phyloP scores from a whole-genome alignment of 2,888 invertebrate species.

The Anthophora plumipes region DNA sequence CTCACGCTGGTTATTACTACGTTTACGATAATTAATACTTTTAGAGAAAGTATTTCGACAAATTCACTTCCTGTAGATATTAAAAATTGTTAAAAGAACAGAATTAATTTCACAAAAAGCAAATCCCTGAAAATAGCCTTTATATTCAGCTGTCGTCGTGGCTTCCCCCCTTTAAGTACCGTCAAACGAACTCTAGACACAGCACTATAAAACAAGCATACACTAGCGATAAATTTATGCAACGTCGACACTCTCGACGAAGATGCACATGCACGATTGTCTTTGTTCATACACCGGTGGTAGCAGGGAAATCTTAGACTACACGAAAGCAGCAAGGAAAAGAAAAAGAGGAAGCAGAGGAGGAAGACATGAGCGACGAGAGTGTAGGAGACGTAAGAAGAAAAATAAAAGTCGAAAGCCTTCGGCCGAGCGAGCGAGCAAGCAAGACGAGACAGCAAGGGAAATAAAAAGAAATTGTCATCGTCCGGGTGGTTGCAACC shows the following conservation, averaged over 20 bases:
- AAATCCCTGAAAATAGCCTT: no score
- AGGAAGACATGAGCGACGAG: not conserved
- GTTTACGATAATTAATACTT: no score
- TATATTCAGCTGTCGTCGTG: no score
- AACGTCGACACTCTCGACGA: not conserved
- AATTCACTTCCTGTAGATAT: no score
- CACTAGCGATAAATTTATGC: not conserved
- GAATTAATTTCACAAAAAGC: no score
- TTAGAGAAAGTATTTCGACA: no score
- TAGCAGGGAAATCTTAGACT: not conserved
- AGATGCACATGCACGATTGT: not conserved
- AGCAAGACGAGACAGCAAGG: slow-evolving; percentile 62
- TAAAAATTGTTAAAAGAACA: no score
- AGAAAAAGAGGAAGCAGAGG: not conserved
- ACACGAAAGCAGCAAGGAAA: not conserved
- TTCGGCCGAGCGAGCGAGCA: slow-evolving; percentile 33
- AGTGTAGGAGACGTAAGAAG: slow-evolving; percentile 31
- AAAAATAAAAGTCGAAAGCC: slow-evolving; percentile 57
- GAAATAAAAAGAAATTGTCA: slow-evolving; percentile 81
- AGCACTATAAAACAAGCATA: not conserved
- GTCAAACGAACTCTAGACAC: not conserved
- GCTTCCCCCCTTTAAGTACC: no score
- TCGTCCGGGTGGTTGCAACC: slow-evolving; percentile 73
- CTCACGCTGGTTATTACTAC: no score
- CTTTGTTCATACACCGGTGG: not conserved